Evolutionary conservation across 2,113 vertebrate species (phyloP).

Genomic region (Alethe castanea): DNA sequence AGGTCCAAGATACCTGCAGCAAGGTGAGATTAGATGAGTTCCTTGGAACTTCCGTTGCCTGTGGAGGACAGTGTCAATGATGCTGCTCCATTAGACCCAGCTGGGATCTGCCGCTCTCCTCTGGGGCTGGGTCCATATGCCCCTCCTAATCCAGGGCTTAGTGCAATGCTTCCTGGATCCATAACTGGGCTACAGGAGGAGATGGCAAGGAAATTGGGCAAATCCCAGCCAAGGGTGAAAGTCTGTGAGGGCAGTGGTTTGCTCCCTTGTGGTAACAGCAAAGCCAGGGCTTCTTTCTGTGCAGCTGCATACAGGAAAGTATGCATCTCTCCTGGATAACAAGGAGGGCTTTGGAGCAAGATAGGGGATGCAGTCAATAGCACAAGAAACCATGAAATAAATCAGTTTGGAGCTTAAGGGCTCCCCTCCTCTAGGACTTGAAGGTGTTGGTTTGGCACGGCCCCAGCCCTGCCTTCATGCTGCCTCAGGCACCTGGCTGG

Average conservation of each 20-base stretch:
- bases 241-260: background rate
- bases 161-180: background rate
- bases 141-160: background rate
- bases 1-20: fast-evolving
- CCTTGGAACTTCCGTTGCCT: background rate
- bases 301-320: background rate
- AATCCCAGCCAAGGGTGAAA: background rate
- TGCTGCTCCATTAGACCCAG: fast-evolving
- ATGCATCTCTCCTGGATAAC: background rate
- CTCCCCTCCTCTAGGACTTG: background rate
- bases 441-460: background rate
- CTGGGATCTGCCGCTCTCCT: fast-evolving
- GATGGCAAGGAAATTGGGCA: fast-evolving
- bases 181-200: background rate
- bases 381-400: background rate
- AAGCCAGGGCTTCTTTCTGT: background rate
- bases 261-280: background rate
- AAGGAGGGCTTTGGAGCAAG: background rate
- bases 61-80: fast-evolving
- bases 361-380: background rate
- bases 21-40: background rate
- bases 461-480: background rate
- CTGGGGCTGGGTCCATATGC: too few species aligned
- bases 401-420: background rate
- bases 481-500: background rate